phyloP scores from a whole-genome alignment of 2,113 vertebrate genomes.

The Atrichornis clamosus region DNA sequence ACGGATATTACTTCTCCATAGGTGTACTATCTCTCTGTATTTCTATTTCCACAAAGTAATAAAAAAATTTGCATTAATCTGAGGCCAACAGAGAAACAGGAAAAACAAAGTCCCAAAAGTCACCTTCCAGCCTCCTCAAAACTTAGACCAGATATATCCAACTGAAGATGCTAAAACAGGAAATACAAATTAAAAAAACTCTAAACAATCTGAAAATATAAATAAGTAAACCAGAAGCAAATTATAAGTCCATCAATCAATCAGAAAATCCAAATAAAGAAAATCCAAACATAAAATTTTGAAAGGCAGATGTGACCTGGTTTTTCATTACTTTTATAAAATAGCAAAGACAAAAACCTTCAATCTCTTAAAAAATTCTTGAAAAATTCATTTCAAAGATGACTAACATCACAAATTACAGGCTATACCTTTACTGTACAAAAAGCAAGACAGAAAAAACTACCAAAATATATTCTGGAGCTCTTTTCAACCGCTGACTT shows the following conservation, averaged over 20 bases:
- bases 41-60: constrained; percentile 43
- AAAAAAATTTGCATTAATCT: neutral
- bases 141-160: neutral
- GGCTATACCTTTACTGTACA: neutral
- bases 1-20: constrained; percentile 12
- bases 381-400: neutral
- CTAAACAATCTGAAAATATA: neutral
- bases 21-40: neutral
- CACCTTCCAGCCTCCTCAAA: neutral
- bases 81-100: neutral
- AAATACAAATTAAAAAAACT: neutral
- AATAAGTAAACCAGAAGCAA: neutral
- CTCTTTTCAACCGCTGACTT: neutral
- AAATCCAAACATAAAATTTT: neutral
- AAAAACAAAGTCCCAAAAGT: neutral
- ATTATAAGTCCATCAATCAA: neutral
- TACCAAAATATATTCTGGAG: neutral
- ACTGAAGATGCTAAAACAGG: neutral
- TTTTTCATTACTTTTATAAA: neutral
- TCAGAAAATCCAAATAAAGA: neutral
- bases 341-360: neutral
- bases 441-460: neutral
- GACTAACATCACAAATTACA: neutral
- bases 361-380: neutral
- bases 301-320: accelerated